These are phyloP conservation scores for Aleiodes alternator DNA, from an alignment of 2,888 invertebrate species.

Conservation along the genomic window DNA sequence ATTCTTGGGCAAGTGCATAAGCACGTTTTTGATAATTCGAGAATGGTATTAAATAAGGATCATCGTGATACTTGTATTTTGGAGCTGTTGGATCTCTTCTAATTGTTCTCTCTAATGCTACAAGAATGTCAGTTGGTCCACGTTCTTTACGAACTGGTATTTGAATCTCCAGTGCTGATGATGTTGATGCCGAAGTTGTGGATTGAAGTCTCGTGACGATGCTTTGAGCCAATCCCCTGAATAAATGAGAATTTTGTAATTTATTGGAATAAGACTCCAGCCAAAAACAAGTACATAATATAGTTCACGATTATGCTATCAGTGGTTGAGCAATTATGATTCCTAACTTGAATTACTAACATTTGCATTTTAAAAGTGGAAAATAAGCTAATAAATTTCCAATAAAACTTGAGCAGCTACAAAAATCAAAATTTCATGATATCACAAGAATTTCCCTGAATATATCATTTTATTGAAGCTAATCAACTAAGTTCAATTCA, in stretches of 20 bases:
- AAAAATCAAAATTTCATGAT: too few species aligned
- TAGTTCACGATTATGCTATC: too few species aligned
- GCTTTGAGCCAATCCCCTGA: conserved; percentile 35
- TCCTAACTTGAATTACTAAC: too few species aligned
- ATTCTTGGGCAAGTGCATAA: conserved; percentile 88
- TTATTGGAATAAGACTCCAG: too few species aligned
- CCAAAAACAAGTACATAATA: too few species aligned
- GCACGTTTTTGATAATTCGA: conserved; percentile 83
- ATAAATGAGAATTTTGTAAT: not conserved
- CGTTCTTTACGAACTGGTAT: conserved; percentile 85
- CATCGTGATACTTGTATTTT: conserved; percentile 94
- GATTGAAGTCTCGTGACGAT: conserved; percentile 39
- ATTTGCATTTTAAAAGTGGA: too few species aligned
- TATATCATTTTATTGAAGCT: too few species aligned
- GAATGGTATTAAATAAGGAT: conserved; percentile 89
- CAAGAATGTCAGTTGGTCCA: conserved; percentile 86
- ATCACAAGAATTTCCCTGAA: too few species aligned
- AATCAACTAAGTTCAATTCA: too few species aligned
- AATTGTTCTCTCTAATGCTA: conserved; percentile 87
- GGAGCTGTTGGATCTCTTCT: conserved; percentile 89
- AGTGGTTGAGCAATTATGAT: too few species aligned
- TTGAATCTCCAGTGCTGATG: conserved; percentile 70
- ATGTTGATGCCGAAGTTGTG: conserved; percentile 23
- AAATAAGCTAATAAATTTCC: too few species aligned
- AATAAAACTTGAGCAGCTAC: too few species aligned